Conservation (phyloP, 1,140 invertebrate genomes). For the Pinna nobilis region DNA sequence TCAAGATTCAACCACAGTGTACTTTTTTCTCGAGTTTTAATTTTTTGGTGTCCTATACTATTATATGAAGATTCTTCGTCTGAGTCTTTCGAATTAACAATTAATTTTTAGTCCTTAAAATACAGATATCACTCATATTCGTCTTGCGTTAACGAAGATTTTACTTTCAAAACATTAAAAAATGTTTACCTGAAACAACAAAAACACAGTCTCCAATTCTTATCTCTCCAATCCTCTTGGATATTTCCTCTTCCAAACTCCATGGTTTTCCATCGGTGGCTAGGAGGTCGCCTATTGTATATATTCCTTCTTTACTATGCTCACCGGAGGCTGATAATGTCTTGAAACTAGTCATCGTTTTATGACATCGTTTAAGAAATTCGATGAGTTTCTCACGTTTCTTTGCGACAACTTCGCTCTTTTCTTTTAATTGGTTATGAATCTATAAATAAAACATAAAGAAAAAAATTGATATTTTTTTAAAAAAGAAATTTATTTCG, state of each 20-base stretch:
- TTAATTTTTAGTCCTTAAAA: no score
- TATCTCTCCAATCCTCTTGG: constrained; percentile 12
- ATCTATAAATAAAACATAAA: neutral
- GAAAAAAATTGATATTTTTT: no score
- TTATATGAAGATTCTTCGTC: neutral
- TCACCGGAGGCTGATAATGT: neutral
- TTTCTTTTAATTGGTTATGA: neutral
- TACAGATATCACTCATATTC: no score
- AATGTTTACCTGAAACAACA: constrained; percentile 21
- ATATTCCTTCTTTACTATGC: constrained; percentile 8
- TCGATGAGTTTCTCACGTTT: constrained; percentile 30
- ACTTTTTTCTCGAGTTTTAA: neutral
- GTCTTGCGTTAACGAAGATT: no score
- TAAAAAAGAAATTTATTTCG: no score
- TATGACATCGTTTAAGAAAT: constrained; percentile 24
- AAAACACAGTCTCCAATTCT: constrained; percentile 24
- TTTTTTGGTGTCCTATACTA: neutral
- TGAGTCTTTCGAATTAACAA: no score
- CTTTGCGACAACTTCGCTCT: constrained; percentile 16
- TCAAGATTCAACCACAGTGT: neutral
- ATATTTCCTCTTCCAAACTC: constrained; percentile 33
- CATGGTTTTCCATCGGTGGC: constrained; percentile 35
- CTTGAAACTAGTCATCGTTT: constrained; percentile 6
- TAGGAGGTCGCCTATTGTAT: constrained; percentile 33
- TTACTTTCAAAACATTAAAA: neutral